Base-by-base conservation (phyloP, 2,888 invertebrate genomes). In the Actias luna region DNA sequence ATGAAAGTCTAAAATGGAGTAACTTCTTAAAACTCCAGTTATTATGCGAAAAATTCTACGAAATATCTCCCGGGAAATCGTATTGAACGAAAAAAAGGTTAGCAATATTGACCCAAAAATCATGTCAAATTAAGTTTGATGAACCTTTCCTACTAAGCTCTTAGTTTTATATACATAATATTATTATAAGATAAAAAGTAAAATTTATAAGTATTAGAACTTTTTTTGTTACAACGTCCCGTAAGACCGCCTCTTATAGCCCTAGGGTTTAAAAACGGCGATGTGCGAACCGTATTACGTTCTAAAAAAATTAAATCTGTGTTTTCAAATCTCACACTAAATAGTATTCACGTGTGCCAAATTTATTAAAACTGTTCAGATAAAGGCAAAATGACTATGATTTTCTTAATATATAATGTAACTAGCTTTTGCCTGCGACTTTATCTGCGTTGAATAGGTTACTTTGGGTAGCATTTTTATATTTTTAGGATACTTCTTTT, bases 41-140 rank as follows among this genome's bases (percentile, higher is more conserved):
- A 72, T 83, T 75, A 72, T 64, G 82, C 58, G 80, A 82, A 42
- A 65, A 70, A 10, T 70, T 83, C 27, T 82, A 82, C 2, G 62
- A 71, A 35, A 80, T 80, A 33, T 73, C 80, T 5, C 79, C 82
- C 7, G 82, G 81, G 22, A 84, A 84, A 74, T 42, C 83, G n/a
- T 75, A 83, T 65, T 69, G 83, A 58, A 63, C 68, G 1, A 78
- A 75, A 67, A 68, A 80, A 25, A 74, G 67, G 63, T 70, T 81
- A 42, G 79, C 82, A 1, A 42, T 77, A 7, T 64, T 64, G 1
- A 72, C 78, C 2, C 74, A 42, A 70, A 70, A 61, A 74, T 76
- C 31, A 35, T 76, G 39, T 71, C 71, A 29, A 29, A 29, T 16
- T 16, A 29, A 55, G 3, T 55, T 29, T 55, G 29, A 55, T 46